Conservation (phyloP, 2,888 invertebrate genomes). For the Ellobium chinense region DNA sequence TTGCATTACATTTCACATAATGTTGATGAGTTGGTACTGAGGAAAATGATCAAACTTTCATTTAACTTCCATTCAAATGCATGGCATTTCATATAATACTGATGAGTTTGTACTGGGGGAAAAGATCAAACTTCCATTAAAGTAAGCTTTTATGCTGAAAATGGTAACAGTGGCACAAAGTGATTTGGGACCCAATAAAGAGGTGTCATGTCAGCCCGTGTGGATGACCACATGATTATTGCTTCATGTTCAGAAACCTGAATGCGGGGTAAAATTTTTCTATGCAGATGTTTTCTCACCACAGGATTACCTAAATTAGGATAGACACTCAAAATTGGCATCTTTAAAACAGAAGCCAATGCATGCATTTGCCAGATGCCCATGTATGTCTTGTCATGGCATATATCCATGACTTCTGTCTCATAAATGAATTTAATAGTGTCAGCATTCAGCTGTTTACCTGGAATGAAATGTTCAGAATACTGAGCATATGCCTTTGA, state of each 20-base stretch:
- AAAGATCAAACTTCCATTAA: no score
- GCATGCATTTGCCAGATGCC: conserved; percentile 41
- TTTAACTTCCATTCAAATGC: no score
- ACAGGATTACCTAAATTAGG: conserved; percentile 38
- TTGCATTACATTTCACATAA: no score
- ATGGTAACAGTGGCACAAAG: conserved; percentile 13
- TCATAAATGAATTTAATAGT: background rate
- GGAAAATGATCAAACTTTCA: no score
- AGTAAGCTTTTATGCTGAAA: no score
- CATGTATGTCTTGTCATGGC: conserved; percentile 5
- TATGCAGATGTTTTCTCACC: conserved; percentile 32
- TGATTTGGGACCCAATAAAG: conserved; percentile 29
- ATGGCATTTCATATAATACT: no score
- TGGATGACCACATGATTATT: conserved; percentile 20
- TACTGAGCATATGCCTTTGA: conserved; percentile 14
- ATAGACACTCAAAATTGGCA: conserved; percentile 36
- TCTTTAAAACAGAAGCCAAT: conserved; percentile 36
- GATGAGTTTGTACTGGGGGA: no score
- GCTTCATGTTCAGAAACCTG: background rate
- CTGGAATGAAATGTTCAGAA: conserved; percentile 4
- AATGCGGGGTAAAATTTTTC: conserved; percentile 19
- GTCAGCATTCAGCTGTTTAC: background rate
- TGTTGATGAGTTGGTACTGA: no score
- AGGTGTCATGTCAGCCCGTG: background rate
- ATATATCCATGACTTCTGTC: conserved; percentile 9